Percentiles rank a stretch among this genome's conserved stretches.
Evolutionary conservation across 2,797 vertebrate genomes (phyloP).

Genomic region (Acanthurus leucopareius): DNA sequence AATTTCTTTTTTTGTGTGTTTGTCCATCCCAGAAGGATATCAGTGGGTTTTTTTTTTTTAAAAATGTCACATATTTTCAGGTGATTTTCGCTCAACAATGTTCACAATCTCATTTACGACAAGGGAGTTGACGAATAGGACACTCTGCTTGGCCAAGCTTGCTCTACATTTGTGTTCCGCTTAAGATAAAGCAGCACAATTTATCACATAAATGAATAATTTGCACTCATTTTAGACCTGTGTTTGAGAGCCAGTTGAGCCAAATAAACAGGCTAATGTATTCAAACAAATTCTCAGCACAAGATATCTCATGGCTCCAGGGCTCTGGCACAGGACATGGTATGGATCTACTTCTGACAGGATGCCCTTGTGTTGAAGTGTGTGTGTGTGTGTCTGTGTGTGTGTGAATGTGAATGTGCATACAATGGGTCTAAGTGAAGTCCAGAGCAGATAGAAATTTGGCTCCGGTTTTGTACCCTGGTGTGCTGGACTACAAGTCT

Average conservation of each 20-base stretch:
- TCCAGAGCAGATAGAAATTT: constrained; percentile 57
- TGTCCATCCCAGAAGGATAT: constrained; percentile 10
- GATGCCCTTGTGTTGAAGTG: constrained; percentile 53
- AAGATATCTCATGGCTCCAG: constrained; percentile 60
- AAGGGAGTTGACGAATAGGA: background rate
- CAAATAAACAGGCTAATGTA: constrained; percentile 58
- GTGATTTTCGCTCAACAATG: background rate
- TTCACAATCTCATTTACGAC: background rate
- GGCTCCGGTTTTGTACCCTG: constrained; percentile 52
- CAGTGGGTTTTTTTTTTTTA: background rate
- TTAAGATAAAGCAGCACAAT: constrained; percentile 33
- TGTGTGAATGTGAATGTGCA: constrained; percentile 32
- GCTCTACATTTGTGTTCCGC: background rate
- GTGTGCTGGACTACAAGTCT: constrained; percentile 39
- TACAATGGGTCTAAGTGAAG: constrained; percentile 41
- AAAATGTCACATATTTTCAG: background rate
- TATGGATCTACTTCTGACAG: constrained; percentile 75
- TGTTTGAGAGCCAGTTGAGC: constrained; percentile 39
- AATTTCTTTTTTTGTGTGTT: no score
- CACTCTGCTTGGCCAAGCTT: background rate
- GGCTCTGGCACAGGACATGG: constrained; percentile 65
- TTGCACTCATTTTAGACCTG: constrained; percentile 49
- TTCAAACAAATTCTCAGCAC: constrained; percentile 55
- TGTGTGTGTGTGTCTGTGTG: constrained; percentile 24
- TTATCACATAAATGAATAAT: constrained; percentile 47